These are phyloP conservation scores for Gobionotothen gibberifrons DNA, from an alignment of 2,797 vertebrate species.

Conservation along the genomic window DNA sequence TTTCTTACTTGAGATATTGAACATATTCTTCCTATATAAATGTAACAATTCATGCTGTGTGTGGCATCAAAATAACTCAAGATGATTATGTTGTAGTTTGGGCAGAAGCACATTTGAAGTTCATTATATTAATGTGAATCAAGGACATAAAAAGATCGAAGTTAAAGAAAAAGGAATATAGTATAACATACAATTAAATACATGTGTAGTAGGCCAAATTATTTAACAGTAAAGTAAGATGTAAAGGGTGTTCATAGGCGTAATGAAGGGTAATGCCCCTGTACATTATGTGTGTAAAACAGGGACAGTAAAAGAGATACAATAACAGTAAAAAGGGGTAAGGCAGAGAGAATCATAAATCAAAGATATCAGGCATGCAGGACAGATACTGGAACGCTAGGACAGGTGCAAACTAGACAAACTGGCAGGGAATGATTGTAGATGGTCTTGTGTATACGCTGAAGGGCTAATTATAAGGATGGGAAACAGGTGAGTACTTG, in stretches of 20 bases:
- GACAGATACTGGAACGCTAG: not conserved
- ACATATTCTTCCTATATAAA: slow-evolving; percentile 1
- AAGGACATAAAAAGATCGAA: no score
- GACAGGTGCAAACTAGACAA: not conserved
- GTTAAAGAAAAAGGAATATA: no score
- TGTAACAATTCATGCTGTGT: slow-evolving; percentile 2
- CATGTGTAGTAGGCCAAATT: not conserved
- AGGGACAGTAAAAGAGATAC: not conserved
- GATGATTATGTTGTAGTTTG: not conserved
- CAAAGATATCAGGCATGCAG: not conserved
- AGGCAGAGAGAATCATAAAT: not conserved
- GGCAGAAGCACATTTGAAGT: not conserved
- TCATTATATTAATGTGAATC: not conserved
- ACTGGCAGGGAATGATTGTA: not conserved
- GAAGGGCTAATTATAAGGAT: not conserved
- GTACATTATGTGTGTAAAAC: not conserved
- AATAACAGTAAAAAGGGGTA: not conserved
- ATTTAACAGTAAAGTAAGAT: not conserved
- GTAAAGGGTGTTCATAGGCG: not conserved
- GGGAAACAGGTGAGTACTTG: not conserved
- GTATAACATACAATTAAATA: no score
- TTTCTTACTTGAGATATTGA: not conserved
- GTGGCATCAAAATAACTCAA: not conserved
- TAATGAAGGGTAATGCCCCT: not conserved
- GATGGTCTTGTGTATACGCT: not conserved